Percentiles rank a stretch among this genome's conserved stretches.
Conservation (phyloP, 2,113 vertebrate genomes). For the Piprites chloris region DNA sequence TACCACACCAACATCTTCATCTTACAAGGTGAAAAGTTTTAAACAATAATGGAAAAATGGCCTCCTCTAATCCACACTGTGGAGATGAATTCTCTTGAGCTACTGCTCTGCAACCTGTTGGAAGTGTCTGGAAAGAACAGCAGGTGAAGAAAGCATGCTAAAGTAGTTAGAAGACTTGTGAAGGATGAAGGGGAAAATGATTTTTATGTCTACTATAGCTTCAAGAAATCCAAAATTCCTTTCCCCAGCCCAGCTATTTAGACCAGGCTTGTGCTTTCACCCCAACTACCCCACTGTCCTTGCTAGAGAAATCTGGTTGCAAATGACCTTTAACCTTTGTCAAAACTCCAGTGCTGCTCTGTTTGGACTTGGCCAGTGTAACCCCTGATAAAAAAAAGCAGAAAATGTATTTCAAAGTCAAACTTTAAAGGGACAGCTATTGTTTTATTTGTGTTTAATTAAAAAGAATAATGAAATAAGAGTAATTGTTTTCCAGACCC, state of each 20-base stretch:
- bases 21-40: not conserved
- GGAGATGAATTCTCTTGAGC: not conserved
- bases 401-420: slow-evolving; percentile 55
- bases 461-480: slow-evolving; percentile 28
- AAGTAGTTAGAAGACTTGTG: not conserved
- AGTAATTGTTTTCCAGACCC: slow-evolving; percentile 32
- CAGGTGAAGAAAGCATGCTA: not conserved
- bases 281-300: not conserved
- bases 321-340: not conserved
- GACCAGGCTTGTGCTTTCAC: not conserved
- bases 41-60: not conserved
- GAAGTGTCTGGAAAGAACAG: not conserved
- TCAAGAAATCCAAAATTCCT: not conserved
- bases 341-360: not conserved
- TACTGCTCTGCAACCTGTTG: not conserved
- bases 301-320: not conserved
- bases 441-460: slow-evolving; percentile 57
- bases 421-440: slow-evolving; percentile 23
- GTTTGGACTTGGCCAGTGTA: not conserved
- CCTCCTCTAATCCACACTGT: not conserved
- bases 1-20: not conserved
- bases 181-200: not conserved
- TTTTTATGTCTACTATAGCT: not conserved
- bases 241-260: not conserved
- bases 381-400: not conserved